Conservation (phyloP, 2,797 vertebrate species). For the Peromyscus nudipes region DNA sequence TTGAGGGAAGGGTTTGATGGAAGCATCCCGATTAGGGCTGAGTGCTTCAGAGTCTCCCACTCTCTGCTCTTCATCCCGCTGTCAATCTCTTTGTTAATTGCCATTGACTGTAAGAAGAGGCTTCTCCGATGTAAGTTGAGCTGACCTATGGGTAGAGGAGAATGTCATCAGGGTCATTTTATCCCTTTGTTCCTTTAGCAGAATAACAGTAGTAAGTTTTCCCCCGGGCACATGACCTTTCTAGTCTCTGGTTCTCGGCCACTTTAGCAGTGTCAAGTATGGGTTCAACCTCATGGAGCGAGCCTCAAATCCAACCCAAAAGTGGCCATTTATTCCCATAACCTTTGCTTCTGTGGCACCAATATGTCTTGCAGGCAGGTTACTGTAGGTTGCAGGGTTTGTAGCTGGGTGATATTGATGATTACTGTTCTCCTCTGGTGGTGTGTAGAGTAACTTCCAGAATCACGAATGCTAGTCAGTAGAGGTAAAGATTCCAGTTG, state of each 20-base stretch:
- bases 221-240: neutral
- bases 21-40: neutral
- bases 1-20: neutral
- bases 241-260: neutral
- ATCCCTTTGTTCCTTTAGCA: neutral
- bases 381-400: neutral
- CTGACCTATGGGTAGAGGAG: neutral
- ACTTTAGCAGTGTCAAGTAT: neutral
- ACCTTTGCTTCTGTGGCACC: neutral
- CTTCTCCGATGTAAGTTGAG: neutral
- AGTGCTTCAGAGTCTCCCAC: neutral
- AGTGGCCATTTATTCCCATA: neutral
- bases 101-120: neutral
- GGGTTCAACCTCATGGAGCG: neutral
- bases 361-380: neutral
- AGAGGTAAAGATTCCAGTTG: neutral
- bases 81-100: neutral
- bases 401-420: neutral
- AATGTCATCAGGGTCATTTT: neutral
- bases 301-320: neutral
- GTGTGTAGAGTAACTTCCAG: neutral
- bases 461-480: neutral
- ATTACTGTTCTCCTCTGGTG: neutral
- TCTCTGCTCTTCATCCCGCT: neutral
- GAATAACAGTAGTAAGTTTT: neutral